Base-by-base conservation (phyloP, 2,797 vertebrate genomes). In the Lutjanus argentimaculatus region DNA sequence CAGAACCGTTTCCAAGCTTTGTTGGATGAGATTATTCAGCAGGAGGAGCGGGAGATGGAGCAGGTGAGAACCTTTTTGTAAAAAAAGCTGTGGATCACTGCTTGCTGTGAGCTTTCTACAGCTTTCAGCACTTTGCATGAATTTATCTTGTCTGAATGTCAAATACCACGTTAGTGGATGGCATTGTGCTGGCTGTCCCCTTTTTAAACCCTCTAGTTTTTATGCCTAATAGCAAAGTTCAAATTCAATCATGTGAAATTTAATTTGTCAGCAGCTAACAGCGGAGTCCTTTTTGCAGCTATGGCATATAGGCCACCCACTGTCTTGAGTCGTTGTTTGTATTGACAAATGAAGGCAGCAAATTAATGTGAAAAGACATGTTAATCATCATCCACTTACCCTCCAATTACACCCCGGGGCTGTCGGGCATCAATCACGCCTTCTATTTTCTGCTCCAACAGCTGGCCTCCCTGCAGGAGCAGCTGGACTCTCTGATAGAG, bases 31-130 rank as follows among this genome's bases (percentile, higher is more conserved):
- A 98, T 99, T 86, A 97, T 98, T 82, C 97, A 97, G 89, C 98
- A 99, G 85, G 98, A 99, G 88, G 98, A 99, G 67, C 91, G 96
- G 61, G 97, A 99, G 93, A 99, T 98, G 92, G 97, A 98, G 89
- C 98, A 99, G 96, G 97, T 98, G 87, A 95, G 93, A 80, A 53
- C 61, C 51, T 72, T 77, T 89, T 68, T 40, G 15, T 70, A 42
- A 80, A 48, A 25, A 46, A 88, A 82, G 61, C 59, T 0, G 30
- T 53, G 74, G 77, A 84, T 83, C 67, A 58, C 75, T 9, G 48
- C 69, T 76, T 8, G 13, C 30, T 79, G 67, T 58, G 68, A 73
- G 72, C 67, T 75, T 77, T 68, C 65, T 30, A 3, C 70, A 64
- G 77, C 40, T 83, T 63, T 87, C 64, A 69, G 62, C 64, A 65